Percentiles rank a stretch among this genome's conserved stretches.
Evolutionary conservation across 2,888 invertebrate genomes (phyloP).

Genomic region (Eledone cirrhosa): DNA sequence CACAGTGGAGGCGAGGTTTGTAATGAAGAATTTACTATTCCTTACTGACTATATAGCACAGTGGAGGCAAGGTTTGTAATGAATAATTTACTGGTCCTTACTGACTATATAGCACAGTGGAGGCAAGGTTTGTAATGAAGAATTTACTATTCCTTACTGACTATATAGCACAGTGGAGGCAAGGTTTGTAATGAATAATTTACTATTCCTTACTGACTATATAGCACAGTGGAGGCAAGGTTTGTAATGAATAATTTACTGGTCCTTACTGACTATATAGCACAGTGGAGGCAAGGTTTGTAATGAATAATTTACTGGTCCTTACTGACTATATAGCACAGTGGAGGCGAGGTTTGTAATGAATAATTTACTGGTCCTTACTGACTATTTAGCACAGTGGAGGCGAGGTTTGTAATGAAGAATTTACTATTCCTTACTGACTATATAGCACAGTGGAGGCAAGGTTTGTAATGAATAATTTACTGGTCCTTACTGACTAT

Average conservation of each 20-base stretch:
- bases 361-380: background rate
- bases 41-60: background rate
- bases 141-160: background rate
- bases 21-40: background rate
- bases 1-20: background rate
- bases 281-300: background rate
- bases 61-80: background rate
- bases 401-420: background rate
- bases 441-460: background rate
- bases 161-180: background rate
- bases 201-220: background rate
- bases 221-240: background rate
- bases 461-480: background rate
- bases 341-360: background rate
- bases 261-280: background rate
- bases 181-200: background rate
- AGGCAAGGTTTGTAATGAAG: background rate
- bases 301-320: background rate
- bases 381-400: background rate
- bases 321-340: background rate
- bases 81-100: background rate
- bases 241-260: background rate
- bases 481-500: background rate
- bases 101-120: background rate
- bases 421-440: background rate